Evolutionary conservation across 2,113 vertebrate genomes (phyloP).

Genomic region (Leptocoma aspasia): DNA sequence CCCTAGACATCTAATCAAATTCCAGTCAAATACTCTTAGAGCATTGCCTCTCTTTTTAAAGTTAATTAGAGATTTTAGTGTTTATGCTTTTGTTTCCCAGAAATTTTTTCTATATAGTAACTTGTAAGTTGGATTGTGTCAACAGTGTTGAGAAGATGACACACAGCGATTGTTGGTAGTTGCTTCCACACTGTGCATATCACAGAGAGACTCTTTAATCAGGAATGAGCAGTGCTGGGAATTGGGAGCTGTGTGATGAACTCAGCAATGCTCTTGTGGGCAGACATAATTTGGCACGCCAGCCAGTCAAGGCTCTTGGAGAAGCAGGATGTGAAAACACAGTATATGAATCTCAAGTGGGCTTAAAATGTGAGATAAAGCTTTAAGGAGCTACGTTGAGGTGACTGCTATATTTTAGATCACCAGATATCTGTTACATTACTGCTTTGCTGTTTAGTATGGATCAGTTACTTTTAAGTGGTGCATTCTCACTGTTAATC

Average conservation of each 20-base stretch:
- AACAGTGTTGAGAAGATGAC: neutral
- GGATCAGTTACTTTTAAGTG: neutral
- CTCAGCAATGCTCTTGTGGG: neutral
- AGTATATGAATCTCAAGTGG: neutral
- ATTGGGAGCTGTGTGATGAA: neutral
- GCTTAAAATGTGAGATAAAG: neutral
- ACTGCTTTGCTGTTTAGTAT: neutral
- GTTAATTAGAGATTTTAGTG: neutral
- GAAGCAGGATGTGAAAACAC: neutral
- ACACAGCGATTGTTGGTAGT: neutral
- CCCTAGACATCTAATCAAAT: neutral
- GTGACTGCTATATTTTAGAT: neutral
- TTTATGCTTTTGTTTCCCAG: neutral
- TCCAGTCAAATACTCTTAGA: neutral
- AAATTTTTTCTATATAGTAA: neutral
- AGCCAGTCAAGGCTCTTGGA: neutral
- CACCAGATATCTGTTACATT: neutral
- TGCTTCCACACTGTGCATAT: neutral
- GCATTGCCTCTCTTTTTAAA: neutral
- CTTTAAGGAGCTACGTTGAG: neutral
- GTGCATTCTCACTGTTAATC: neutral
- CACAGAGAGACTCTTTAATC: neutral
- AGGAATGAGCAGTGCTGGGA: neutral
- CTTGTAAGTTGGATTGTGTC: neutral
- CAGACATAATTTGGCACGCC: neutral